Percentiles rank a stretch among this genome's conserved stretches.
Conservation (phyloP, 2,797 vertebrate species). For the Malurus leucopterus region DNA sequence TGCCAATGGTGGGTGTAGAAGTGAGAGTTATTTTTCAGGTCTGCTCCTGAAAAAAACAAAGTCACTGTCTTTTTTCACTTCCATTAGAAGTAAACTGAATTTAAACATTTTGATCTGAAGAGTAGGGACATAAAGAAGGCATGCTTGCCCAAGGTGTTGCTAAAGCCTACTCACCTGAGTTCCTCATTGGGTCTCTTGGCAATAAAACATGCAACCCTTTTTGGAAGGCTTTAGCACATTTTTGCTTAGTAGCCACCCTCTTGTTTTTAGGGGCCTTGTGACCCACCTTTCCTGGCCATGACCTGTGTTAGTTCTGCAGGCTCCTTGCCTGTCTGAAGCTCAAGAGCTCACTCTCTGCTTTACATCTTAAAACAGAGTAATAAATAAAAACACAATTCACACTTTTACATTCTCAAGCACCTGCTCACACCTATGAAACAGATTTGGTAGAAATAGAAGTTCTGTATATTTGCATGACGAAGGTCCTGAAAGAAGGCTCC, state of each 20-base stretch:
- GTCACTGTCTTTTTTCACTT: neutral
- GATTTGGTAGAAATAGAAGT: neutral
- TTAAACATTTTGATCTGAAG: neutral
- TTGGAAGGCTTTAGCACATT: neutral
- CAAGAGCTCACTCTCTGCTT: neutral
- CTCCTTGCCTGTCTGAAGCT: neutral
- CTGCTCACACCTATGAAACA: neutral
- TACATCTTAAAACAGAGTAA: neutral
- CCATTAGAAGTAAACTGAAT: neutral
- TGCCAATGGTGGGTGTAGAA: neutral
- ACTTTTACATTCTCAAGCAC: neutral
- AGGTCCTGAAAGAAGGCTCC: neutral
- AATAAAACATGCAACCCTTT: neutral
- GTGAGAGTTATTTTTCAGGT: neutral
- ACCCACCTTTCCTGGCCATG: neutral
- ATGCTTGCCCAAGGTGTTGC: neutral
- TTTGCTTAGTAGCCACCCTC: neutral
- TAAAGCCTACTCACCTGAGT: neutral
- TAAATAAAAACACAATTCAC: neutral
- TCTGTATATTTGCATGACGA: neutral
- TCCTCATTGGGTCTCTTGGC: neutral
- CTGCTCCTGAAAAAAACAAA: neutral
- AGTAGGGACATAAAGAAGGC: neutral
- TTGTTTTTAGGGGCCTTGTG: neutral
- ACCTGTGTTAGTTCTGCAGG: neutral